phyloP scores from a whole-genome alignment of 2,113 vertebrate species.

The Halichoeres trimaculatus region DNA sequence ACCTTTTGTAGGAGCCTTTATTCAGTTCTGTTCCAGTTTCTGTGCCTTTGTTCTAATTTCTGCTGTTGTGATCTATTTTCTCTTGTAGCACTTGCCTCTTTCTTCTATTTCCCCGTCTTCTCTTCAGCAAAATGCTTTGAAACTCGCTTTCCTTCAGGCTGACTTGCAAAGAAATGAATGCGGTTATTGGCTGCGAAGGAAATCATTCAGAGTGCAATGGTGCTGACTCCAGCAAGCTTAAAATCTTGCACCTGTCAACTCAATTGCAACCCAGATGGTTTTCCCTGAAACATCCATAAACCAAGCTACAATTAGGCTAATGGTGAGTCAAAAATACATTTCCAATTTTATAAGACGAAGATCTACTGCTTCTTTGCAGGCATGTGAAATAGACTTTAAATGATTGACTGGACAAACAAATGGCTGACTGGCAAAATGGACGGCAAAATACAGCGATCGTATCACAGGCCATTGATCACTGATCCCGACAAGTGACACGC shows the following conservation, averaged over 20 bases:
- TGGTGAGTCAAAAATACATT: constrained; percentile 32
- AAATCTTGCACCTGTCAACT: constrained; percentile 47
- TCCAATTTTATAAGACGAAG: constrained; percentile 31
- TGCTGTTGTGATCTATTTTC: constrained; percentile 7
- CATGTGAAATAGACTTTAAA: neutral
- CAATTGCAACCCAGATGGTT: neutral
- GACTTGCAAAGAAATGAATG: constrained; percentile 17
- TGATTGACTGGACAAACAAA: constrained; percentile 13
- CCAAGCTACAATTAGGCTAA: constrained; percentile 57
- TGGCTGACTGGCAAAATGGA: constrained; percentile 21
- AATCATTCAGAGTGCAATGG: constrained; percentile 35
- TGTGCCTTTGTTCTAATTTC: constrained; percentile 29
- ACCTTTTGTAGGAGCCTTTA: neutral
- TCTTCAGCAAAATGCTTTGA: constrained; percentile 24
- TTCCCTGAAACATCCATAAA: constrained; percentile 21
- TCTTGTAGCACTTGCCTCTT: neutral
- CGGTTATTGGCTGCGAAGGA: constrained; percentile 8
- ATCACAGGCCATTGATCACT: constrained; percentile 6
- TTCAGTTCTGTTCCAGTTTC: constrained; percentile 8
- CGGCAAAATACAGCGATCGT: constrained; percentile 1
- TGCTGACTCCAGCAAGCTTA: constrained; percentile 53
- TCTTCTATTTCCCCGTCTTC: constrained; percentile 6
- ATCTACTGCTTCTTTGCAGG: neutral
- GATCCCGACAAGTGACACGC: constrained; percentile 32
- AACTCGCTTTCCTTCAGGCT: constrained; percentile 13